Base-by-base conservation (phyloP, 2,797 vertebrate species). In the Lutjanus argentimaculatus region DNA sequence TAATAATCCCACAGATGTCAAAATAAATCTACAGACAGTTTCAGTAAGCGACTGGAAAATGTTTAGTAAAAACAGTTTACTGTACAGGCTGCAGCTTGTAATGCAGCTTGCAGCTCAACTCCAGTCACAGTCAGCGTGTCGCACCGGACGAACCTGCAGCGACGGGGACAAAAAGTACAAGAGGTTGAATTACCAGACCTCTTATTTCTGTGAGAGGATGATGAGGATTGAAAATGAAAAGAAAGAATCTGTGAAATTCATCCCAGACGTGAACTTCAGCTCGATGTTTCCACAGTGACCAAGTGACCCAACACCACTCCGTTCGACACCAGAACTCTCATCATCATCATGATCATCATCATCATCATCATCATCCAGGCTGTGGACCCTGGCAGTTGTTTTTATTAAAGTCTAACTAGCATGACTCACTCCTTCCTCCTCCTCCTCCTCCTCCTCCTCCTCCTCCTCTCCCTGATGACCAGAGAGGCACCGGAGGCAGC, bases 391-490 rank as follows among this genome's bases (percentile, higher is more conserved):
- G 85, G 73, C 85, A 75, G 86, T 88, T 87, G 86, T 88, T 93
- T 93, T 92, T 92, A 89, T 91, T 85, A 76, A 87, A 87, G 85
- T 79, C 85, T 82, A 79, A 86, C 83, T 79, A 77, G 84, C 71
- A 86, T 92, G 93, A 94, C 92, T 94, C 93, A 94, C 85, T 92
- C 86, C 89, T 91, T 93, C 93, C 92, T 92, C 88, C 82, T 78
- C 89, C 77, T 82, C 76, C 79, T 85, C 72, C 58, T 68, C 52
- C 64, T 72, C 75, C 77, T 83, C 71, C 85, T 85, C 80, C 83
- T 78, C 79, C 77, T 84, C 81, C 68, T 79, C 86, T 67, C 85
- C 61, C 81, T 17, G 79, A 79, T 87, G 86, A 81, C 75, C 83
- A 46, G 67, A 77, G 85, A 88, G 67, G 75, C 75, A 79, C 66